These are phyloP conservation scores for Porites australiensis DNA, from an alignment of 64 coral and sea anemone genomes.

Conservation along the genomic window DNA sequence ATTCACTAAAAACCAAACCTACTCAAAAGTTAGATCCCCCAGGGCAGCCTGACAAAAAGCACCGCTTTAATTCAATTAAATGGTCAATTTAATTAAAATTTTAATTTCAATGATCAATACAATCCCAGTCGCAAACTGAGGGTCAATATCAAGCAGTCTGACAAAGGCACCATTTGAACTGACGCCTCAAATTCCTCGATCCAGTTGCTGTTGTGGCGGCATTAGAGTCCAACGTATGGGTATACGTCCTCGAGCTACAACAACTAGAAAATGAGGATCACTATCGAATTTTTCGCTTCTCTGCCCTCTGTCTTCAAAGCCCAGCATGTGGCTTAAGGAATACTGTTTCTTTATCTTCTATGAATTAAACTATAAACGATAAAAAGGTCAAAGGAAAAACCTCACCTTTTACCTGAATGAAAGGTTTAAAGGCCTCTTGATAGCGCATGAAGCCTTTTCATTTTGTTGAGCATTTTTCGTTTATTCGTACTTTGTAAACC, in stretches of 20 bases:
- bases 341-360: not conserved
- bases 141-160: not conserved
- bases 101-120: no score
- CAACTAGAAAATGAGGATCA: not conserved
- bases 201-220: not conserved
- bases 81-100: no score
- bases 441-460: not conserved
- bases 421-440: not conserved
- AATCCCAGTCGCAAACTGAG: no score
- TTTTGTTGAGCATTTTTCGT: not conserved
- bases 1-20: no score
- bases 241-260: not conserved
- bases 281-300: not conserved
- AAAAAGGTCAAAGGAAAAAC: not conserved
- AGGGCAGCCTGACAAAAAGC: no score
- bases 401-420: not conserved
- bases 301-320: not conserved
- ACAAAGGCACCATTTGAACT: not conserved
- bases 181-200: not conserved
- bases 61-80: no score
- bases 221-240: not conserved
- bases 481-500: not conserved
- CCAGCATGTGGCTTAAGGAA: not conserved
- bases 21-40: no score
- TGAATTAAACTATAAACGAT: not conserved